Base-by-base conservation (phyloP, 1,140 invertebrate species). In the Lamellibrachia luymesi region DNA sequence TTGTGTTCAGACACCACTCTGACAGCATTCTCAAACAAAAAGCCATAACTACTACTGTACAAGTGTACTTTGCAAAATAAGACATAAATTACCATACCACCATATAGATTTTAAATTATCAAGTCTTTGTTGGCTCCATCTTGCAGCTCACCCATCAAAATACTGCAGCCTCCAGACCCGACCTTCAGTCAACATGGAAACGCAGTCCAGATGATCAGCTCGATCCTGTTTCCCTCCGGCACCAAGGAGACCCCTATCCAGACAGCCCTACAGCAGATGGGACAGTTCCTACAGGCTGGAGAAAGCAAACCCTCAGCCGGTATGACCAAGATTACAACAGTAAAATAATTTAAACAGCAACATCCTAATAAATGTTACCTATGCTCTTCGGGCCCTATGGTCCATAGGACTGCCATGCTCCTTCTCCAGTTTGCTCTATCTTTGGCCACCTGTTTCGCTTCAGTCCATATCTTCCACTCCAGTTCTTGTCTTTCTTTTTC, bases 191-290 rank as follows among this genome's bases (percentile, higher is more conserved):
- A 92, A 5, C 22, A 56, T 13, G 89, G 92, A 50, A 94, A 94
- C 92, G 92, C 92, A 25, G 25, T 94, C 17, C 91, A 80, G 22
- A 90, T 94, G 49, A 51, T 94, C 25, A 92, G 92, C n/a, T 92
- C 92, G 91, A 91, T 93, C 38, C 92, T 94, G 6, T 94, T 94
- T 90, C 93, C 93, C 80, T 56, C 92, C 10, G 92, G 93, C 49
- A 64, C 91, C 25, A 91, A 91, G 64, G 64, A 80, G 64, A 80
- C 4, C 64, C 64, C 64, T n/a, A 64, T 52, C 38, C 92, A 93
- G 80, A n/a, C 92, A 22, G 91, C 93, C 2, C 27, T 93, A 27
- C 64, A 93, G 56, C 93, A 93, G 90, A 91, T 93, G 38, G 90
- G 92, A 91, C 49, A 92, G 27, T 93, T 92, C 52, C 92, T 93